Evolutionary conservation across 2,888 invertebrate species (phyloP), one percentile per base, ranked within the genome.

Genomic region (Oligia strigilis): DNA sequence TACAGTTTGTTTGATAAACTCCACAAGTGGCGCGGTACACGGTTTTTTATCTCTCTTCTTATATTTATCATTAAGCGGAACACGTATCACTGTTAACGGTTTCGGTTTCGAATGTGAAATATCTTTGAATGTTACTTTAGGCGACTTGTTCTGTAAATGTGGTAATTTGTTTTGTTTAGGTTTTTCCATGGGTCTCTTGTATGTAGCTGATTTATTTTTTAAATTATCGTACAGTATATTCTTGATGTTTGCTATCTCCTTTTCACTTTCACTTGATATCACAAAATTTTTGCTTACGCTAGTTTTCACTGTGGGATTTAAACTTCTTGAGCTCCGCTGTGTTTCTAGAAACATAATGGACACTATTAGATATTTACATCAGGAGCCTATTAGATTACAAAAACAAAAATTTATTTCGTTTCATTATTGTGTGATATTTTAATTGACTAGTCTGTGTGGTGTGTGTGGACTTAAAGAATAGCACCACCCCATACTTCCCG

Each of bases 11-110:
- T 86, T 75, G 72, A 83, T 46, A 52, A 23, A 8, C 43, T 60
- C 19, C 13, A 49, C 36, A 17, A 52, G 8, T 0, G 77, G 72
- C 19, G 2, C 11, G 40, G 75, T 52, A 43, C 9, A 36, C 0
- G 14, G 19, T 13, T 46, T n/a, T 49, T 49, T 76, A 36, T 82
- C 46, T 58, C 43, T 69, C 58, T 90, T 92, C 23, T 83, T 77
- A 82, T 77, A 84, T 65, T 92, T 92, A 9, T 91, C 88, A 62
- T 95, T 94, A 58, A 95, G 86, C 29, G 96, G 96, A 6, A 96
- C 94, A 85, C 91, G 93, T 88, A 95, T 95, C 36, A 94, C 85
- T 52, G 92, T 88, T 23, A 92, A 58, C 23, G 91, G 90, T 78
- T 92, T 94, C 19, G 82, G 84, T 85, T 91, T 93, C 46, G 11